Percentiles rank a stretch among this genome's conserved stretches.
Conservation (phyloP, 2,888 invertebrate genomes). For the Cheilosia scutellata region DNA sequence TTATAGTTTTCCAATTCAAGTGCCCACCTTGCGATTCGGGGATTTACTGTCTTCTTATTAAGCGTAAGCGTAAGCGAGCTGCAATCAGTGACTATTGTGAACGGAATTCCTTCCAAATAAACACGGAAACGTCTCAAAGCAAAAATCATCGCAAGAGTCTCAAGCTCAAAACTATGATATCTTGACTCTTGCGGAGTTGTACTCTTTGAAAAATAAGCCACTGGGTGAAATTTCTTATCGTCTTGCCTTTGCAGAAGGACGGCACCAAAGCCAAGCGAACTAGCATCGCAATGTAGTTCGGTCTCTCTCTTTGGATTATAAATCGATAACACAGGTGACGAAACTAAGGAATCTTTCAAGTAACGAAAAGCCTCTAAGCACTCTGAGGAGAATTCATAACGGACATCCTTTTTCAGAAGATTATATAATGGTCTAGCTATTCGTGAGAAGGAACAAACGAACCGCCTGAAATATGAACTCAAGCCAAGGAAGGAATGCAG, state of each 20-base stretch:
- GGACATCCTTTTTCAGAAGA: slow-evolving; percentile 30
- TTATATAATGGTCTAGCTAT: slow-evolving; percentile 25
- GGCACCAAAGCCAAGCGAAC: slow-evolving; percentile 77
- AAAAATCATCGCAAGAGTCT: slow-evolving; percentile 78
- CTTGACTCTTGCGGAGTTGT: slow-evolving; percentile 77
- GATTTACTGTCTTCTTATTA: slow-evolving; percentile 77
- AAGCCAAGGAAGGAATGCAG: slow-evolving; percentile 45
- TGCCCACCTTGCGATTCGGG: slow-evolving; percentile 79
- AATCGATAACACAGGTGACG: slow-evolving; percentile 77
- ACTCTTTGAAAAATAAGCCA: slow-evolving; percentile 78
- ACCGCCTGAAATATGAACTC: slow-evolving; percentile 23
- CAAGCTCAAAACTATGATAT: slow-evolving; percentile 80
- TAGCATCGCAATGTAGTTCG: slow-evolving; percentile 79
- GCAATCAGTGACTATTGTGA: slow-evolving; percentile 77
- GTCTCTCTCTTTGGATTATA: slow-evolving; percentile 77
- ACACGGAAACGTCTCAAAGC: slow-evolving; percentile 78
- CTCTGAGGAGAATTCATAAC: slow-evolving; percentile 17
- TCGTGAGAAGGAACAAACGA: slow-evolving; percentile 9
- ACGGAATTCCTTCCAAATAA: slow-evolving; percentile 21
- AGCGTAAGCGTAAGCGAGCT: slow-evolving; percentile 77
- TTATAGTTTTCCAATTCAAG: slow-evolving; percentile 79
- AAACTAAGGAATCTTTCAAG: background rate
- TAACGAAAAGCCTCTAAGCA: background rate
- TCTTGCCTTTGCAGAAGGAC: slow-evolving; percentile 77
- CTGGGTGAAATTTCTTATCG: slow-evolving; percentile 76